phyloP scores from a whole-genome alignment of 2,113 vertebrate genomes.

The Lamprologus ornatipinnis region DNA sequence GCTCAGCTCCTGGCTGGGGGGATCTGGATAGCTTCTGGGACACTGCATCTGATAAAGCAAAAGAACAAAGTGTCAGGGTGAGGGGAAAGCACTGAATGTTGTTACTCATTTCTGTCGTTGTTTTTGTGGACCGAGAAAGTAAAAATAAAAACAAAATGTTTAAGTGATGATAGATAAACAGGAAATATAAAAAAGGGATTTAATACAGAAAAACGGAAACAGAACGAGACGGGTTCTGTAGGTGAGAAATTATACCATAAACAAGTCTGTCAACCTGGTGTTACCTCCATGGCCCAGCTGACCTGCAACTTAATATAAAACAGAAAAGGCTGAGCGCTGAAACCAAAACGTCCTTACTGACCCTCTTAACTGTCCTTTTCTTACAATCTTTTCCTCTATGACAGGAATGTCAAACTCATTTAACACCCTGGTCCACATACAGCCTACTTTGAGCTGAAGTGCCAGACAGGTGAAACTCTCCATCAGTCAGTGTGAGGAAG shows the following conservation, averaged over 20 bases:
- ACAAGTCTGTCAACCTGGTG: neutral
- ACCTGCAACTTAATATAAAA: neutral
- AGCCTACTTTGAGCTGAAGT: neutral
- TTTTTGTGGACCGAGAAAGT: neutral
- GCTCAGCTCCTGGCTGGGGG: constrained; percentile 20
- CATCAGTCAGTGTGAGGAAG: neutral
- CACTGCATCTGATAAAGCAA: constrained; percentile 52
- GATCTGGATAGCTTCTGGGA: constrained; percentile 13
- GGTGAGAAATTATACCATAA: neutral
- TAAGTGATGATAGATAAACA: neutral
- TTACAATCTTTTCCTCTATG: neutral
- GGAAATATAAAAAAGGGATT: neutral
- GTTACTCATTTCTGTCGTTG: neutral
- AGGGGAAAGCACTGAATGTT: neutral
- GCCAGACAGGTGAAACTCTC: neutral
- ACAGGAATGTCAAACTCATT: neutral
- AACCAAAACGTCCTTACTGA: neutral
- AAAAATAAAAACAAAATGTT: fast-evolving
- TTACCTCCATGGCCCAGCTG: neutral
- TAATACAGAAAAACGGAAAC: neutral
- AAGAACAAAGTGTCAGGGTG: neutral
- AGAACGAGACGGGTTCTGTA: neutral
- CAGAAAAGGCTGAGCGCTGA: neutral
- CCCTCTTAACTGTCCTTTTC: neutral
- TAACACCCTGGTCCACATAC: neutral